A percentile compares a stretch with the other conserved stretches of the same genome.
phyloP scores from a whole-genome alignment of 2,797 vertebrate genomes.

The Zalophus californianus region DNA sequence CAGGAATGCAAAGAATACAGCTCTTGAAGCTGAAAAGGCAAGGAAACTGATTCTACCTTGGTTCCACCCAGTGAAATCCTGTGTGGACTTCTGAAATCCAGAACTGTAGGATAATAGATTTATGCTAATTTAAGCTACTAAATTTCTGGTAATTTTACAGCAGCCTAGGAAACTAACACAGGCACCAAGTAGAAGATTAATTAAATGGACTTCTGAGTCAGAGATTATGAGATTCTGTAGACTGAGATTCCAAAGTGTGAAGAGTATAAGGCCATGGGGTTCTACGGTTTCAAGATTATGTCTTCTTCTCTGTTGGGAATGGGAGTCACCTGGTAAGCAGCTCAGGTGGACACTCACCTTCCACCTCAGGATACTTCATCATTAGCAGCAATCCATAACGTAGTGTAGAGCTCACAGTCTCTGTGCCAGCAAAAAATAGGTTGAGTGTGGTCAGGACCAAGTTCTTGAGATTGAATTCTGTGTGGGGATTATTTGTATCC shows the following conservation, averaged over 20 bases:
- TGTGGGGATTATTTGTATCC: slow-evolving; percentile 81
- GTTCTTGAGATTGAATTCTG: slow-evolving; percentile 84
- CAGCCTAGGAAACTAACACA: background rate
- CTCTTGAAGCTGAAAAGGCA: background rate
- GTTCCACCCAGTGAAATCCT: background rate
- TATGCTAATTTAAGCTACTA: background rate
- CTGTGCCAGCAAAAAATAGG: slow-evolving; percentile 84
- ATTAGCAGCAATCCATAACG: slow-evolving; percentile 82
- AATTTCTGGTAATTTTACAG: background rate
- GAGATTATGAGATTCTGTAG: background rate
- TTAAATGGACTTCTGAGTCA: background rate
- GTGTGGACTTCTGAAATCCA: background rate
- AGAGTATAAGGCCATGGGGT: background rate
- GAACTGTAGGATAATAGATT: background rate
- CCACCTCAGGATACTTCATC: slow-evolving; percentile 80
- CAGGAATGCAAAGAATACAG: background rate
- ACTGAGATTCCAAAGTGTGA: background rate
- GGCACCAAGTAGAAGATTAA: background rate
- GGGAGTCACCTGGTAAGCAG: background rate
- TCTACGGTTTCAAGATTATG: background rate
- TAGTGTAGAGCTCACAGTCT: slow-evolving; percentile 81
- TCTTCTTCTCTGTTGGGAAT: background rate
- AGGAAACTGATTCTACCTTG: background rate
- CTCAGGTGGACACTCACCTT: slow-evolving; percentile 72
- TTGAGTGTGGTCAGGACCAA: slow-evolving; percentile 81